Evolutionary conservation across 1,140 invertebrate species (phyloP).

Genomic region (Bombus polaris): DNA sequence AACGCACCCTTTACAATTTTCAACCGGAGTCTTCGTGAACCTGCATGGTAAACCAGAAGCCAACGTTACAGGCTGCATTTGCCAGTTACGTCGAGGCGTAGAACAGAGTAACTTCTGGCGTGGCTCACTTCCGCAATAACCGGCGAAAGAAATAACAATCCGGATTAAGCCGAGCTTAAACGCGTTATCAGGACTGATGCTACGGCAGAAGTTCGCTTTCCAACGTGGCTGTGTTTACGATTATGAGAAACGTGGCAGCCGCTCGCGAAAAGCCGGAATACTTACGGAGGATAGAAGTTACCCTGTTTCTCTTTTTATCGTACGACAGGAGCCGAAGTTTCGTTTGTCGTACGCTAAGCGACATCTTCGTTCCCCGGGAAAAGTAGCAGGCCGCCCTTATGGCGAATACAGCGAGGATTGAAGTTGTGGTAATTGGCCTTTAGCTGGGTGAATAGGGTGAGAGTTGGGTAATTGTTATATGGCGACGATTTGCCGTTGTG

Average conservation of each 20-base stretch:
- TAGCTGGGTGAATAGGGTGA: background rate
- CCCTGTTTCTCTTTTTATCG: background rate
- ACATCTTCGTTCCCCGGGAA: background rate
- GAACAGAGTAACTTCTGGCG: background rate
- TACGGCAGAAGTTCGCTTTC: slow-evolving; percentile 4
- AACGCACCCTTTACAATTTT: background rate
- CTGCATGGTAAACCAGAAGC: background rate
- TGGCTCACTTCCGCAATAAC: slow-evolving; percentile 8
- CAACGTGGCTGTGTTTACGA: slow-evolving; percentile 3
- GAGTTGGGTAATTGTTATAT: background rate
- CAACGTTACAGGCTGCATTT: too few species aligned
- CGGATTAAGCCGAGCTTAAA: slow-evolving; percentile 36
- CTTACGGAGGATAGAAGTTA: background rate
- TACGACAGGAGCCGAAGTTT: background rate
- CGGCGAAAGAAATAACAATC: slow-evolving; percentile 27
- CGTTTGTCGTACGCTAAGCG: too few species aligned
- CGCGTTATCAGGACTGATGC: slow-evolving; percentile 26
- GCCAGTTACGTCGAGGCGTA: background rate
- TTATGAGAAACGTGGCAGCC: slow-evolving; percentile 7
- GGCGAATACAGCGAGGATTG: background rate
- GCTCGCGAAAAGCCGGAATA: too few species aligned
- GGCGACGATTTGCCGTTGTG: background rate
- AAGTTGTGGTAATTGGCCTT: background rate
- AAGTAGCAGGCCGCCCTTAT: background rate
- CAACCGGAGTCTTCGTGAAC: background rate